Base-by-base conservation (phyloP, 2,797 vertebrate genomes). In the Somateria mollissima region DNA sequence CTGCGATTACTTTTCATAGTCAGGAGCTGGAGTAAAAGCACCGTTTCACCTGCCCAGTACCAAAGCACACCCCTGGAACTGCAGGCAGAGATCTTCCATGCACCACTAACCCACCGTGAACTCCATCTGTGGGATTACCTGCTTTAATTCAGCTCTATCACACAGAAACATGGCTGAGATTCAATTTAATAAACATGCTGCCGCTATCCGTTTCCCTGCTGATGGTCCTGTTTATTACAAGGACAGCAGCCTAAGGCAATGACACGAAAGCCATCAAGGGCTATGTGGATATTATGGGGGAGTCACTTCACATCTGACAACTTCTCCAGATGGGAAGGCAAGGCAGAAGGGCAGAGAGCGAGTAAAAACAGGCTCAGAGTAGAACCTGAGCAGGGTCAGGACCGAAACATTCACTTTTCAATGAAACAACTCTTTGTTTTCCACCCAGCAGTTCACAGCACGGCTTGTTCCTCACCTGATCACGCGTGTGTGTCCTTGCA, bases 401-500 rank as follows among this genome's bases (percentile, higher is more conserved):
- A 65, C 41, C 2, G 3, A 51, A 75, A 74, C 15, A 57, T 30
- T 66, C 53, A 61, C n/a, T 37, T 41, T 77, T 47, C 43, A 43
- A 6, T 11, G 66, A 88, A 90, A 62, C 8, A 60, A 14, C 4
- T 11, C 71, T 80, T 13, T 0, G 0, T 39, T 84, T 65, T 54
- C 73, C 34, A 71, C 10, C 20, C 49, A 84, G 79, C 32, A 62
- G 47, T 6, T 45, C 2, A 6, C 53, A 74, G 60, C 57, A 64
- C 2, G 1, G 0, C 28, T 57, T 27, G 13, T 5, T 94, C 37
- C 71, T 81, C 64, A 81, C 99, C 99, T 99, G 98, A 99, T 99
- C 56, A 99, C 99, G 5, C 99, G 98, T 1, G 99, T 99, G 97
- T 99, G 99, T 64, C 99, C 99, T 93, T 99, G 99, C 84, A 99